A percentile compares a stretch with the other conserved stretches of the same genome.
These are phyloP conservation scores for Halichoeres trimaculatus DNA, from an alignment of 2,113 vertebrate genomes.

Conservation along the genomic window DNA sequence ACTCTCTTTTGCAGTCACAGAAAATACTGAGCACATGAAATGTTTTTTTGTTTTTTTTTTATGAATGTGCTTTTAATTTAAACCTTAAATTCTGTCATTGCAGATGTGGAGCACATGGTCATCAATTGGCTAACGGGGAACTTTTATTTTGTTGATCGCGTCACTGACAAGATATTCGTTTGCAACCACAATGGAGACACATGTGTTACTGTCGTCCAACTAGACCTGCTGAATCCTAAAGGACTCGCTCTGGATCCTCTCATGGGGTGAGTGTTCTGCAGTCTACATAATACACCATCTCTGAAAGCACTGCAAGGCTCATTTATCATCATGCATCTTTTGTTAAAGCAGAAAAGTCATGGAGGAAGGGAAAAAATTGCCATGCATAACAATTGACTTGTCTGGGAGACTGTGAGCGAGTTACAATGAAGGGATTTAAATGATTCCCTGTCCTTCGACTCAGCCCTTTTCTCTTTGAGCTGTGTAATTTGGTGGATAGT, in stretches of 20 bases:
- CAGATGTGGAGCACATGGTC: slow-evolving; percentile 94
- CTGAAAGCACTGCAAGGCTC: slow-evolving; percentile 22
- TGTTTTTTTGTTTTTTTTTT: too few relatives aligned
- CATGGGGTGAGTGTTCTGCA: slow-evolving; percentile 89
- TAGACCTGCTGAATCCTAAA: slow-evolving; percentile 93
- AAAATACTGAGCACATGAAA: too few relatives aligned
- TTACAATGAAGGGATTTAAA: slow-evolving; percentile 63
- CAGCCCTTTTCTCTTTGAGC: slow-evolving; percentile 55
- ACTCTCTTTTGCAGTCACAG: too few relatives aligned
- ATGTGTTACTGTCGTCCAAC: slow-evolving; percentile 92
- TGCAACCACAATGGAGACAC: slow-evolving; percentile 88
- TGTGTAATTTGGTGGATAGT: slow-evolving; percentile 67
- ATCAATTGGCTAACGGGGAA: slow-evolving; percentile 97
- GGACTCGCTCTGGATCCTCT: slow-evolving; percentile 93
- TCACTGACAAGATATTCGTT: slow-evolving; percentile 90
- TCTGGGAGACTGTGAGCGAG: slow-evolving; percentile 42
- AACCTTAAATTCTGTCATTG: slow-evolving; percentile 24
- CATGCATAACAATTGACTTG: slow-evolving; percentile 51
- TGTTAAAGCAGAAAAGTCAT: slow-evolving; percentile 16
- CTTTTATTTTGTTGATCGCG: slow-evolving; percentile 92
- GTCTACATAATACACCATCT: slow-evolving; percentile 10
- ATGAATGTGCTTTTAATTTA: too few relatives aligned
- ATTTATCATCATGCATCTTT: slow-evolving; percentile 56
- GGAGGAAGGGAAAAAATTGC: slow-evolving; percentile 19
- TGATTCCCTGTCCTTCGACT: slow-evolving; percentile 57